A percentile compares a stretch with the other conserved stretches of the same genome.
phyloP scores from a whole-genome alignment of 2,888 invertebrate genomes.

The Yponomeuta plumbellus region DNA sequence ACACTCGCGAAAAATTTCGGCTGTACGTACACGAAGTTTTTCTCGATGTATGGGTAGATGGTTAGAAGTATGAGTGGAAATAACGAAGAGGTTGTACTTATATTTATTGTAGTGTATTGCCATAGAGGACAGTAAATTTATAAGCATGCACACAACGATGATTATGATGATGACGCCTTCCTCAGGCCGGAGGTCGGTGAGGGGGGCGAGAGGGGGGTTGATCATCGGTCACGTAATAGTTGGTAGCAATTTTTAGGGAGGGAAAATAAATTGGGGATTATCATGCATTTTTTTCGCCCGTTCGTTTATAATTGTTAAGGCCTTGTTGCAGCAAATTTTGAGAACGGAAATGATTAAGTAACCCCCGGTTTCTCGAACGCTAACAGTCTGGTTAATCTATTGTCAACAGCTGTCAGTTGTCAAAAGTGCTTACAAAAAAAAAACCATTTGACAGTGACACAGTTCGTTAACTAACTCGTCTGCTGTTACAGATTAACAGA shows the following conservation, averaged over 20 bases:
- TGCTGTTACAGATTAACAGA: too few relatives aligned
- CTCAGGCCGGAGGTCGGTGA: neutral
- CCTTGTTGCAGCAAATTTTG: neutral
- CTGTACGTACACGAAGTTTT: constrained; percentile 69
- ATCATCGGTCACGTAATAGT: constrained; percentile 23
- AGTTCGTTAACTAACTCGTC: too few relatives aligned
- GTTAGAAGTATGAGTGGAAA: constrained; percentile 3
- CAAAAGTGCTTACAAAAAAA: too few relatives aligned
- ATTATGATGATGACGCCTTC: neutral
- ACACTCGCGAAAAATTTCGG: constrained; percentile 55
- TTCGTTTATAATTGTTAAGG: neutral
- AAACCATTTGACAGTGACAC: too few relatives aligned
- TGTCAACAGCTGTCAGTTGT: too few relatives aligned
- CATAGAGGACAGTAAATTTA: neutral
- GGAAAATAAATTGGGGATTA: neutral
- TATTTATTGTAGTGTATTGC: neutral
- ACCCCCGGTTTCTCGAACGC: too few relatives aligned
- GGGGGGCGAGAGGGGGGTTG: constrained; percentile 28
- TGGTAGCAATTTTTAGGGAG: neutral
- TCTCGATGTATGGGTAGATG: constrained; percentile 4
- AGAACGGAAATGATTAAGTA: neutral
- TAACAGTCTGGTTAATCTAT: too few relatives aligned
- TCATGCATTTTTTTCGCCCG: neutral
- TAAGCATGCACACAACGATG: neutral
- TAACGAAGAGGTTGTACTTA: neutral